Evolutionary conservation across 2,888 invertebrate genomes (phyloP).

Genomic region (Zeuzera pyrina): DNA sequence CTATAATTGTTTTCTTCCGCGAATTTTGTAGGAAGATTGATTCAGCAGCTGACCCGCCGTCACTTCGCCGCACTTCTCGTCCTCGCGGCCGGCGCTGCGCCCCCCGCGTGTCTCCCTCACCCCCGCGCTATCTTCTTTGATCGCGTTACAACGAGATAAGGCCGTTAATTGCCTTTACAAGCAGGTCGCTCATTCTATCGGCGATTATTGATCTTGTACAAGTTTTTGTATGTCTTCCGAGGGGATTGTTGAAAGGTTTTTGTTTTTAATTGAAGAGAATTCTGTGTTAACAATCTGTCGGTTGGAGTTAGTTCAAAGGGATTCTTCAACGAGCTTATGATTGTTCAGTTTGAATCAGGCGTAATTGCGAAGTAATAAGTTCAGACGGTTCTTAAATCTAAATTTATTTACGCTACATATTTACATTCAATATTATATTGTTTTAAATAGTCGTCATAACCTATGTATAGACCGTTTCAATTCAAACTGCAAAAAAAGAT

Average conservation of each 20-base stretch:
- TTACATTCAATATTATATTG: no score
- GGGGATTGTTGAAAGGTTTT: constrained; percentile 46
- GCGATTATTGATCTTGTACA: constrained; percentile 49
- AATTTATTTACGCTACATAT: no score
- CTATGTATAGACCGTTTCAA: no score
- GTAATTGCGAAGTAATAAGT: no score
- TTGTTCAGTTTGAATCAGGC: neutral
- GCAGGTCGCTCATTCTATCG: constrained; percentile 55
- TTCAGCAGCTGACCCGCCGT: no score
- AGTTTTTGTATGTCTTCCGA: constrained; percentile 61
- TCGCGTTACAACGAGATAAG: constrained; percentile 60
- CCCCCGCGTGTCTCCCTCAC: constrained; percentile 12
- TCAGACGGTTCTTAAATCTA: no score
- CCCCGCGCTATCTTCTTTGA: constrained; percentile 28
- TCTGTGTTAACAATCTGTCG: constrained; percentile 25
- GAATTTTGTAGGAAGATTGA: no score
- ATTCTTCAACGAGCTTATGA: neutral
- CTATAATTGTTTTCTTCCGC: constrained; percentile 26
- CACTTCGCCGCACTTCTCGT: constrained; percentile 4
- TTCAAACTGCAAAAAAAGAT: no score
- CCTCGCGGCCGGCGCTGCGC: constrained; percentile 20
- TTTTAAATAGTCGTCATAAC: no score
- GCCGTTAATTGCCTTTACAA: constrained; percentile 59
- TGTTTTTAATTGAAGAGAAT: constrained; percentile 20
- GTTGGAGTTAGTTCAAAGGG: constrained; percentile 23